A percentile compares a stretch with the other conserved stretches of the same genome.
Conservation (phyloP, 2,113 vertebrate genomes). For the Oncorhynchus keta region DNA sequence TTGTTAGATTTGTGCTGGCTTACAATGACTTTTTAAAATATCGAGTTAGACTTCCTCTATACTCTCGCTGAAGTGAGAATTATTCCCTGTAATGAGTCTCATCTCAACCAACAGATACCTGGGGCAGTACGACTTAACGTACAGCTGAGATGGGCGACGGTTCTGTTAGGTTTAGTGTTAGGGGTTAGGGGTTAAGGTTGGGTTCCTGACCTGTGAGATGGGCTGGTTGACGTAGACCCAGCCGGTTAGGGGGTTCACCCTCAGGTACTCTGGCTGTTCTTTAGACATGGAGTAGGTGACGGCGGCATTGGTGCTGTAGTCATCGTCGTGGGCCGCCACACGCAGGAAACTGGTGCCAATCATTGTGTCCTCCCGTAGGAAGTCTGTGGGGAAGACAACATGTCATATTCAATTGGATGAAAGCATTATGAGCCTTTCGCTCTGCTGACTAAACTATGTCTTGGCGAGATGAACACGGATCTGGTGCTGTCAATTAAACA, state of each 20-base stretch:
- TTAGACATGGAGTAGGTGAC: conserved; percentile 78
- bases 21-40: no score
- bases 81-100: no score
- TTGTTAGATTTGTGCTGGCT: no score
- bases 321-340: conserved; percentile 83
- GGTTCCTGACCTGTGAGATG: conserved; percentile 77
- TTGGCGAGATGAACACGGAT: neutral
- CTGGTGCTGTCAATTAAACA: no score
- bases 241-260: conserved; percentile 82
- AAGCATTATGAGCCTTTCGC: neutral
- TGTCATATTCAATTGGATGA: no score
- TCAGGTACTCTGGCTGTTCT: conserved; percentile 80
- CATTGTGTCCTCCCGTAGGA: conserved; percentile 83
- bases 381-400: conserved; percentile 70
- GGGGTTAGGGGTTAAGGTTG: neutral
- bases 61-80: no score
- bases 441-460: neutral
- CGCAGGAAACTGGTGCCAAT: conserved; percentile 86
- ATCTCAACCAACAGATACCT: no score
- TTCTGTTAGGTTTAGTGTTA: no score
- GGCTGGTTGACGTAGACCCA: conserved; percentile 87
- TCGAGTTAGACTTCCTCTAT: no score
- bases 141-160: no score
- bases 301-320: conserved; percentile 82
- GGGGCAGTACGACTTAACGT: no score